A percentile compares a stretch with the other conserved stretches of the same genome.
phyloP scores from a whole-genome alignment of 2,797 vertebrate species.

The Phalanger gymnotis region DNA sequence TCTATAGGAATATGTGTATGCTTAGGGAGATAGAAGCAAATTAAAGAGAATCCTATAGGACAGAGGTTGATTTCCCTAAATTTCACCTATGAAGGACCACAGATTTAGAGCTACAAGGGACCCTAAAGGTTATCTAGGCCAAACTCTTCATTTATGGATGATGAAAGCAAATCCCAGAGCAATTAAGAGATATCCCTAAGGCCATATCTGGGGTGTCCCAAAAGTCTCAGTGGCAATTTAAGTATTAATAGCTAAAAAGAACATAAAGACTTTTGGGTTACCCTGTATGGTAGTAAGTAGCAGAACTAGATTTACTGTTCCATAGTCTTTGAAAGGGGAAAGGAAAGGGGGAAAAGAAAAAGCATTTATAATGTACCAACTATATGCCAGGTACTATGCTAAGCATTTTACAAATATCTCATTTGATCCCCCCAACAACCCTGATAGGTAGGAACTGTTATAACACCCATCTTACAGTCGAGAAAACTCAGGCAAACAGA shows the following conservation, averaged over 20 bases:
- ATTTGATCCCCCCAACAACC: not conserved
- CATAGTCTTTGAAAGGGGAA: not conserved
- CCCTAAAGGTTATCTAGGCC: not conserved
- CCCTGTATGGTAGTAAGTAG: not conserved
- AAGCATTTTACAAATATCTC: not conserved
- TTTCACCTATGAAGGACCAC: not conserved
- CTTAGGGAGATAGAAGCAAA: not conserved
- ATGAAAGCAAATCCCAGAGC: not conserved
- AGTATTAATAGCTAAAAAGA: not conserved
- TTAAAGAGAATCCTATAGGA: not conserved
- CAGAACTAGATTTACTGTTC: not conserved
- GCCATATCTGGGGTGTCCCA: not conserved
- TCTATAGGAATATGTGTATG: not conserved
- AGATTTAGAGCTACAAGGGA: not conserved
- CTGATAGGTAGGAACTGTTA: not conserved
- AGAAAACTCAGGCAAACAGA: not conserved
- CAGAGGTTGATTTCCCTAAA: not conserved
- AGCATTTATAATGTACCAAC: constrained; percentile 5
- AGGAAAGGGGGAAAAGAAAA: not conserved
- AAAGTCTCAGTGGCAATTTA: not conserved
- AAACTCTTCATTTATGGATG: not conserved
- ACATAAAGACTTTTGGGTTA: not conserved
- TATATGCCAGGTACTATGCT: not conserved
- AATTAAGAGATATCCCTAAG: not conserved
- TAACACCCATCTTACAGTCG: not conserved